Evolutionary conservation across 2,888 invertebrate species (phyloP), one percentile per base, ranked within the genome.

Genomic region (Mylabris sibirica): DNA sequence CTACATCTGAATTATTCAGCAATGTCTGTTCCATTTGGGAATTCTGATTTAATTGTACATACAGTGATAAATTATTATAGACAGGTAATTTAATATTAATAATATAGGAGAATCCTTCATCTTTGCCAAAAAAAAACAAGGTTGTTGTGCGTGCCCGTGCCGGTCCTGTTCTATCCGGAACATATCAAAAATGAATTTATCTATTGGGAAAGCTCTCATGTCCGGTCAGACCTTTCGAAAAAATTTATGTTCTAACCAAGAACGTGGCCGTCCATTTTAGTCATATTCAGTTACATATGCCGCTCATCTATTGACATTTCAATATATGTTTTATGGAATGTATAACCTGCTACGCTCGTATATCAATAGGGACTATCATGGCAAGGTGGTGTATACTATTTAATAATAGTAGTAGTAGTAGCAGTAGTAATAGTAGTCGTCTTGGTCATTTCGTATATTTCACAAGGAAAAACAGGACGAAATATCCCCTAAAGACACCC

Each of bases 271-370:
- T 79, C 75, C 74, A 75, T 79, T 76, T 75, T 75, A 78, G 79
- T 80, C 79, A 79, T 78, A 78, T 80, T 80, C 79, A 79, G 78
- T 79, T 77, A 78, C 80, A 79, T 22, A 53, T 76, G 79, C 77
- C 78, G 75, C 78, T 77, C 78, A 78, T 80, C 76, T 76, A 72
- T 76, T 79, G 81, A 82, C 81, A 82, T 82, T 82, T 82, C 82
- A 82, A 82, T 84, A 82, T 82, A 84, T 84, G 83, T 84, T 84
- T 84, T 83, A 84, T 84, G 80, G 84, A 83, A 84, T 83, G 82
- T 82, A 82, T 82, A 82, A 83, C 82, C 83, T 81, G 83, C 80
- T 77, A 77, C 65, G 76, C 79, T 76, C 81, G 79, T 85, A 84
- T 84, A 85, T 85, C 85, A 85, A 81, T 76, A 75, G 80, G 83